Conservation (phyloP, 2,113 vertebrate genomes). For the Synodontis membranacea region DNA sequence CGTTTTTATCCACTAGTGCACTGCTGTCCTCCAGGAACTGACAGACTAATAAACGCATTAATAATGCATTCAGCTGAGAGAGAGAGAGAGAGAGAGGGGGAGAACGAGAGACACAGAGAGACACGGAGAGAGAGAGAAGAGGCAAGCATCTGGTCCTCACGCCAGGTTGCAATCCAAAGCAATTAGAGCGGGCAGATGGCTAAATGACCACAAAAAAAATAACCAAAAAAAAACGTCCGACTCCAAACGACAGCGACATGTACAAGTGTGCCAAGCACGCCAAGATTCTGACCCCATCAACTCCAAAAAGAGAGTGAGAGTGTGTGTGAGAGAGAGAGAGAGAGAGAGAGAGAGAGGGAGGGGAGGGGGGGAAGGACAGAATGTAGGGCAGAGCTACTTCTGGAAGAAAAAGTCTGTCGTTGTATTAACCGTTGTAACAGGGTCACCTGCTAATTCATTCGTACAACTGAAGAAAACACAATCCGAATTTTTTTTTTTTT, state of each 20-base stretch:
- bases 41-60: constrained; percentile 33
- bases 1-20: neutral
- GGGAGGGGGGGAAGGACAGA: constrained; percentile 18
- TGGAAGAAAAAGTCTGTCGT: constrained; percentile 40
- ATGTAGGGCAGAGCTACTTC: constrained; percentile 52
- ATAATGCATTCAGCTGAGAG: constrained; percentile 30
- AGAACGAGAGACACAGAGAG: neutral
- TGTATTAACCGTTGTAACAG: constrained; percentile 43
- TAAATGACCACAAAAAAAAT: constrained; percentile 61
- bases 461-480: constrained; percentile 9
- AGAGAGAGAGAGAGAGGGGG: neutral
- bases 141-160: constrained; percentile 46
- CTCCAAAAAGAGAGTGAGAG: constrained; percentile 8
- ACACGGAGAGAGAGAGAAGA: neutral
- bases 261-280: constrained; percentile 47
- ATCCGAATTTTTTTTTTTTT: too few relatives aligned
- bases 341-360: neutral
- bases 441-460: constrained; percentile 40
- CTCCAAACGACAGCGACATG: constrained; percentile 46
- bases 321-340: neutral
- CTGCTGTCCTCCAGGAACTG: constrained; percentile 31
- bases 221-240: constrained; percentile 29
- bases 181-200: constrained; percentile 78
- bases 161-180: constrained; percentile 73
- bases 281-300: constrained; percentile 50